A percentile compares a stretch with the other conserved stretches of the same genome.
Evolutionary conservation across 53 echinoderm and acorn worm genomes (phyloP).

Genomic region (Patiria pectinifera): DNA sequence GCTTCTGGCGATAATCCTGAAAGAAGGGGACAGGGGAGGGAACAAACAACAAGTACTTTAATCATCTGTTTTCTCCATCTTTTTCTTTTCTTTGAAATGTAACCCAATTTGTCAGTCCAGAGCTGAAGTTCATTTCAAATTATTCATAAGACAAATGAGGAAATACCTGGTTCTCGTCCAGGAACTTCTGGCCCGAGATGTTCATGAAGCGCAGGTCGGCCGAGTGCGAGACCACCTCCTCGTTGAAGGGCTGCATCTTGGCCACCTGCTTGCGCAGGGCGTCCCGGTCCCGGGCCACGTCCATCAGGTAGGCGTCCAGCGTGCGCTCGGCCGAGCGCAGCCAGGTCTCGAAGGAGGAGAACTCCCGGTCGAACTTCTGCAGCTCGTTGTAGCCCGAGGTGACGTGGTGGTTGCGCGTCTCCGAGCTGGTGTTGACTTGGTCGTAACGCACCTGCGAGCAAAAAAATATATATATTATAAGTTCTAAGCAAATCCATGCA

Average conservation of each 20-base stretch:
- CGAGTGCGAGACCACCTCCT: conserved; percentile 94
- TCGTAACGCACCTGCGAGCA: conserved; percentile 79
- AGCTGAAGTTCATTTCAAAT: neutral
- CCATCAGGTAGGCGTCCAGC: conserved; percentile 87
- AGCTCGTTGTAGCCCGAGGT: conserved; percentile 88
- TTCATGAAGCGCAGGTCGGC: conserved; percentile 96
- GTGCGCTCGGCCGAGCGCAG: conserved; percentile 93
- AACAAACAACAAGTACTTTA: too few relatives aligned
- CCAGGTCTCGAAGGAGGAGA: conserved; percentile 93
- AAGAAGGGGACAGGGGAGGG: neutral
- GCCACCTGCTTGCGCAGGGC: conserved; percentile 86
- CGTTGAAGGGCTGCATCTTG: conserved; percentile 96
- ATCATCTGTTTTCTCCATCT: too few relatives aligned
- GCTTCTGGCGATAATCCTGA: conserved; percentile 79
- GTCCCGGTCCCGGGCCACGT: conserved; percentile 88
- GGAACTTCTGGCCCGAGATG: conserved; percentile 93
- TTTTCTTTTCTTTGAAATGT: too few relatives aligned
- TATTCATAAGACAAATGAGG: neutral
- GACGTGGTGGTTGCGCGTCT: conserved; percentile 81
- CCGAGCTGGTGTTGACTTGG: conserved; percentile 75
- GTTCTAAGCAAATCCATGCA: too few relatives aligned
- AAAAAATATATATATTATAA: neutral
- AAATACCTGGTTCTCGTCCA: conserved; percentile 89
- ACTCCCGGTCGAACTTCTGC: conserved; percentile 95
- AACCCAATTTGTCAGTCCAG: too few relatives aligned